Evolutionary conservation across 2,888 invertebrate genomes (phyloP).

Genomic region (Mesoligia furuncula): DNA sequence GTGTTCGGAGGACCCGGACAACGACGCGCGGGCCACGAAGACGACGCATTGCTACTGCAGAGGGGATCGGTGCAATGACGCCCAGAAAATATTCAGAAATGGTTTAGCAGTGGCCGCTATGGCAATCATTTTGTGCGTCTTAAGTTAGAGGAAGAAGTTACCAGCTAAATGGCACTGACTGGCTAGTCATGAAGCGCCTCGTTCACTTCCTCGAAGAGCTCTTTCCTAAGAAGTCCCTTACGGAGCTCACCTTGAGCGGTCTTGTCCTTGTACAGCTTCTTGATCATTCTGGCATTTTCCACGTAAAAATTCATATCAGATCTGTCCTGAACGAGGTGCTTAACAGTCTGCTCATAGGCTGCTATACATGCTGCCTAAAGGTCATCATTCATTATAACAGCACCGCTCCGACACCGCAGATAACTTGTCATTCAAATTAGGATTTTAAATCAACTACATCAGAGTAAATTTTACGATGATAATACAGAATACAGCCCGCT

Average conservation of each 20-base stretch:
- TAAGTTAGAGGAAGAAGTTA: conserved; percentile 25
- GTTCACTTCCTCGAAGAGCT: neutral
- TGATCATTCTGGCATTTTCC: neutral
- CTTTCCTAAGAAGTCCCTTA: neutral
- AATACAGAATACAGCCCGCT: too few species aligned
- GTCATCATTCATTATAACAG: too few species aligned
- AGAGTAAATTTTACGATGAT: too few species aligned
- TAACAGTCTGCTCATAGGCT: conserved; percentile 26
- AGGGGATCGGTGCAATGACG: conserved; percentile 93
- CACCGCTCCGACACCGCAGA: too few species aligned
- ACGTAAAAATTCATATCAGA: neutral
- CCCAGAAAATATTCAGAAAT: conserved; percentile 20
- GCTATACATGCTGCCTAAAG: neutral
- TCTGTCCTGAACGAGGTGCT: neutral
- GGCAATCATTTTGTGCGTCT: conserved; percentile 12
- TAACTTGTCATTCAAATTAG: too few species aligned
- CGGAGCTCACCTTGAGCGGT: neutral
- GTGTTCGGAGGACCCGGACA: conserved; percentile 91
- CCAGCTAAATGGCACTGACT: neutral
- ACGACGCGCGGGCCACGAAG: conserved; percentile 88
- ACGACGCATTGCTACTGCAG: conserved; percentile 94
- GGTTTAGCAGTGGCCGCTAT: conserved; percentile 25
- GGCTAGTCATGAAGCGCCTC: conserved; percentile 20
- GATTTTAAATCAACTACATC: too few species aligned
- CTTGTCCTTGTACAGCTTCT: neutral